These are phyloP conservation scores for Ondatra zibethicus DNA, from an alignment of 2,113 vertebrate genomes.

Conservation along the genomic window DNA sequence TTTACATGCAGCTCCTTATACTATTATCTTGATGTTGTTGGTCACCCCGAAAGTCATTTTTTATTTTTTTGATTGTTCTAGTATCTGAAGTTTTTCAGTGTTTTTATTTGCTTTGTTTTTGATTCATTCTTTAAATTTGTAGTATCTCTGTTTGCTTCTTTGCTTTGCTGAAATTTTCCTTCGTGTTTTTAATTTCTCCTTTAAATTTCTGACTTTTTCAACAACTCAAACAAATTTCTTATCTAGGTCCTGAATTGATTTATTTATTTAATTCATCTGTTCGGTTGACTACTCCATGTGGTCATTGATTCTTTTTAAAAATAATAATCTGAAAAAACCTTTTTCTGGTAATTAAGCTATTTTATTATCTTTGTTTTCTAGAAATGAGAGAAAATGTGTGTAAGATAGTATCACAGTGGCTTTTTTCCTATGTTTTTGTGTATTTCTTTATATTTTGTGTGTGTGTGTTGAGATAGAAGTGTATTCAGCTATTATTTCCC, in stretches of 20 bases:
- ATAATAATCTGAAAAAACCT: not conserved
- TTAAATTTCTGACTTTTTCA: not conserved
- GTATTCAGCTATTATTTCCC: not conserved
- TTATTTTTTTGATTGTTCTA: not conserved
- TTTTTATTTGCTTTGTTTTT: not conserved
- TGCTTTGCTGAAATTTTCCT: not conserved
- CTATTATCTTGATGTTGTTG: not conserved
- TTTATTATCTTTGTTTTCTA: not conserved
- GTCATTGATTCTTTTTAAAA: not conserved
- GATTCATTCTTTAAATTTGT: not conserved
- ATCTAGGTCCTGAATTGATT: not conserved
- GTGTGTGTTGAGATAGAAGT: not conserved
- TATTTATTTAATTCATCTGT: not conserved
- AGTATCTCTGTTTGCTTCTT: not conserved
- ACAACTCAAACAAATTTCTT: not conserved
- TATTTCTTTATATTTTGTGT: not conserved
- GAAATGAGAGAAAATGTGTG: not conserved
- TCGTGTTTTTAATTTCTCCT: not conserved
- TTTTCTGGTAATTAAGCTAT: not conserved
- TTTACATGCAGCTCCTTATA: not conserved
- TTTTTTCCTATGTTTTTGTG: not conserved
- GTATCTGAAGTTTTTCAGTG: not conserved
- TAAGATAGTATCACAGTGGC: not conserved
- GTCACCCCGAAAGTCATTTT: too few species aligned
- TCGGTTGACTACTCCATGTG: not conserved